Evolutionary conservation across 2,888 invertebrate genomes (phyloP), one percentile per base, ranked within the genome.

Genomic region (Amphimallon solstitiale): DNA sequence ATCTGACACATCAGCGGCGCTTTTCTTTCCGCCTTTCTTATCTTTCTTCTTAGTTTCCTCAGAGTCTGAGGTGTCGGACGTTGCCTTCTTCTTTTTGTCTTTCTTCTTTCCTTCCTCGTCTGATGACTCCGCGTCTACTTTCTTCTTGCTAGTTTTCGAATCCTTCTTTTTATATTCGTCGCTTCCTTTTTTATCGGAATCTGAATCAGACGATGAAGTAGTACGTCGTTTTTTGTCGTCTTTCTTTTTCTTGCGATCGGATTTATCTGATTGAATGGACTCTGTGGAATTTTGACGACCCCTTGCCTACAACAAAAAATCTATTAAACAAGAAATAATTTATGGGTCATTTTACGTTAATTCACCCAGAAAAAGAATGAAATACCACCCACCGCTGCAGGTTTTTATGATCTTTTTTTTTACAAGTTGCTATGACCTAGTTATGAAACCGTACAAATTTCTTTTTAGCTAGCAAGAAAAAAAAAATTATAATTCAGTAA

Each of bases 91-190:
- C 46, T 74, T 74, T 61, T 73, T 74, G 12, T 63, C 63, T 66
- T 86, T 86, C 71, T 85, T 85, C 34, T 85, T 60, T 37, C 63
- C 48, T 14, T 66, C 65, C 3, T 59, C 61, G 12, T 65, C 65
- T 9, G 67, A 61, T 19, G 66, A 48, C 43, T 62, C 40, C 7
- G 56, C 63, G 17, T 40, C 21, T 17, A 14, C 48, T 23, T 23
- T 21, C 17, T 40, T 51, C 23, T 51, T 43, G 1, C 64, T 40
- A 12, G 10, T 15, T 15, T 14, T 29, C 15, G 23, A 52, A 21
- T 67, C 67, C 52, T 34, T 68, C 60, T 56, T 70, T 63, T 34
- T 70, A 29, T n/a, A n/a, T 67, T 54, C 69, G 60, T 59, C 70
- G 67, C 17, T 61, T 19, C 14, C 60, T 51, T 40, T 60, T 17